A percentile compares a stretch with the other conserved stretches of the same genome.
phyloP scores from a whole-genome alignment of 2,888 invertebrate genomes.

The Sipunculus nudus region DNA sequence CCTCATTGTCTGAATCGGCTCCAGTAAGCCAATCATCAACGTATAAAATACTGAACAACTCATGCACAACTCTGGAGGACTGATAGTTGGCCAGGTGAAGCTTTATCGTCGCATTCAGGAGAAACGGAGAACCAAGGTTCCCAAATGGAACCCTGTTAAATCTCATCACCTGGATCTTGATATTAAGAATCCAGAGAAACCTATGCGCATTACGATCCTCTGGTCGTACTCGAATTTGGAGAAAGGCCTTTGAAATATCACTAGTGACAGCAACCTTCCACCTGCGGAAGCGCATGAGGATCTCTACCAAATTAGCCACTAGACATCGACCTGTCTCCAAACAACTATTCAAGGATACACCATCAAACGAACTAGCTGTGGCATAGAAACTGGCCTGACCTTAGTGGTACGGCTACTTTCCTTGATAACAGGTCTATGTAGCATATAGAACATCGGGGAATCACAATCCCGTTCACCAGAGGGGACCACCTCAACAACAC shows the following conservation, averaged over 20 bases:
- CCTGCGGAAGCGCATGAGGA: neutral
- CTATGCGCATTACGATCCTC: neutral
- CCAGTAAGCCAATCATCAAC: conserved; percentile 41
- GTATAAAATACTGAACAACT: conserved; percentile 31
- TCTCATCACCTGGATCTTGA: neutral
- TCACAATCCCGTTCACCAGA: no score
- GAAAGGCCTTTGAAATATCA: neutral
- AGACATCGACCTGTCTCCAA: no score
- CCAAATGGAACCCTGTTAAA: neutral
- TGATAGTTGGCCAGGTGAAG: conserved; percentile 11
- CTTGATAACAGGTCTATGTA: no score
- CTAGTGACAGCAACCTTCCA: neutral
- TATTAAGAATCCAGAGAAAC: neutral
- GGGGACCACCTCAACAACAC: no score
- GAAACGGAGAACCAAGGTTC: neutral
- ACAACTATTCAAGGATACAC: no score
- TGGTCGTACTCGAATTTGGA: neutral
- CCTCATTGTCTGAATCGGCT: conserved; percentile 16
- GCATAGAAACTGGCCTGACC: no score
- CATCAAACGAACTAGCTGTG: no score
- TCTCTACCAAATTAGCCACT: no score
- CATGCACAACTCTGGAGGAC: conserved; percentile 9
- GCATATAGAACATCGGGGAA: no score
- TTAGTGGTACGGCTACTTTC: no score
- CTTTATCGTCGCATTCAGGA: conserved; percentile 23